Evolutionary conservation across 2,797 vertebrate species (phyloP).

Genomic region (Pampus argenteus): DNA sequence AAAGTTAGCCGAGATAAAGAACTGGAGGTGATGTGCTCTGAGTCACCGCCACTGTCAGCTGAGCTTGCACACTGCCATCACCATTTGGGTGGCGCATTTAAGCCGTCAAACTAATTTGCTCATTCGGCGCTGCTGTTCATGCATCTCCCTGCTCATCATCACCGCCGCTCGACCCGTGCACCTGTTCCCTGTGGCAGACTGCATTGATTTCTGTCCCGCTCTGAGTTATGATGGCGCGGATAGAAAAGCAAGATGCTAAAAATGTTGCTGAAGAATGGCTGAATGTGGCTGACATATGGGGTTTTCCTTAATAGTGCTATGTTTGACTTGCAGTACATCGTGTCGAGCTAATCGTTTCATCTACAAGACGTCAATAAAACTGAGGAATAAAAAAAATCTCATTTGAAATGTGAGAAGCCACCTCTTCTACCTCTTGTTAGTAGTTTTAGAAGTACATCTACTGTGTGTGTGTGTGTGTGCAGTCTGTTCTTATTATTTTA

Average conservation of each 20-base stretch:
- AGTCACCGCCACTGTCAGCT: conserved; percentile 37
- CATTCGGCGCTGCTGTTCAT: not conserved
- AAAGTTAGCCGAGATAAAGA: not conserved
- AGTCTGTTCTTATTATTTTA: conserved; percentile 50
- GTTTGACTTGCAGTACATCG: not conserved
- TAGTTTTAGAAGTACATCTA: not conserved
- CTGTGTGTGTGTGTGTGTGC: too few relatives aligned
- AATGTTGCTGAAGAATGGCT: too few relatives aligned
- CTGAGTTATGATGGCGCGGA: not conserved
- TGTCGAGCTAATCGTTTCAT: too few relatives aligned
- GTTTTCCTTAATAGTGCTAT: too few relatives aligned
- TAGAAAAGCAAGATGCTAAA: not conserved
- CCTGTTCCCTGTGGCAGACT: conserved; percentile 1
- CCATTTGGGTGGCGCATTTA: conserved; percentile 33
- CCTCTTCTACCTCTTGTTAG: too few relatives aligned
- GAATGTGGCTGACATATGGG: too few relatives aligned
- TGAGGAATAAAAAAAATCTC: not conserved
- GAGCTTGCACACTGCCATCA: conserved; percentile 49
- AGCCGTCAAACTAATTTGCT: conserved; percentile 27
- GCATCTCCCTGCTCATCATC: not conserved
- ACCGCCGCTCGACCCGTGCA: not conserved
- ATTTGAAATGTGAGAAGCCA: too few relatives aligned
- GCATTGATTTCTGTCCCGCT: conserved; percentile 1
- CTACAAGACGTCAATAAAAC: not conserved
- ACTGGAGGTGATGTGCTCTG: conserved; percentile 9